Evolutionary conservation across 2,113 vertebrate genomes (phyloP).

Genomic region (Colossoma macropomum): DNA sequence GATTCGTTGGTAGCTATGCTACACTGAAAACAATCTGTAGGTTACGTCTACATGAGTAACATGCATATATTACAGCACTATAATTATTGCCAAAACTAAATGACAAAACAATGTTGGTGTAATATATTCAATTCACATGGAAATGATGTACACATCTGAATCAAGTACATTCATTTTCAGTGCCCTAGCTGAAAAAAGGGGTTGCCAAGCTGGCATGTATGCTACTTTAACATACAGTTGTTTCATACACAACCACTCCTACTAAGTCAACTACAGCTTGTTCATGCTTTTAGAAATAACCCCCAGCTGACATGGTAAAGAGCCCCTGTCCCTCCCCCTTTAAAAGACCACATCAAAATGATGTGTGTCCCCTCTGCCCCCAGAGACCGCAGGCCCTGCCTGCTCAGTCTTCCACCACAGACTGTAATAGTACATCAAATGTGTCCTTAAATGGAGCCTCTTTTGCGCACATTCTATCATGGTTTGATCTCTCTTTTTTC

Average conservation of each 20-base stretch:
- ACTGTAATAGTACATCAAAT: constrained; percentile 57
- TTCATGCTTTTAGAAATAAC: neutral
- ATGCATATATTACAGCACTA: no score
- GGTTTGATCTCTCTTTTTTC: constrained; percentile 52
- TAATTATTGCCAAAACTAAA: no score
- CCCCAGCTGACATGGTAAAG: neutral
- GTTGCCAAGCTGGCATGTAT: neutral
- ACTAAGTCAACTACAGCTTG: neutral
- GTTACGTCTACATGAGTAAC: no score
- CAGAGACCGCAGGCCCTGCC: constrained; percentile 33
- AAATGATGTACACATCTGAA: no score
- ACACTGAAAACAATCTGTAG: no score
- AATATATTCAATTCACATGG: no score
- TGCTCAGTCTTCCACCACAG: constrained; percentile 29
- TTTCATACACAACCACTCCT: constrained; percentile 5
- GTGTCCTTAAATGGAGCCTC: constrained; percentile 44
- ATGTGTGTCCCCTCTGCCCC: constrained; percentile 21
- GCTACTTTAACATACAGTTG: neutral
- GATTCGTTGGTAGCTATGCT: no score
- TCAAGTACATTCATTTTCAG: no score
- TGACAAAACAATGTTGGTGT: no score
- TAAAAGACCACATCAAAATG: constrained; percentile 38
- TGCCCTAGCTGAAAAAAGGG: no score
- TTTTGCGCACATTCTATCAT: constrained; percentile 49
- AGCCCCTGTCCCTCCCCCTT: neutral